A percentile compares a stretch with the other conserved stretches of the same genome.
These are phyloP conservation scores for Sciurus vulgaris DNA, from an alignment of 2,797 vertebrate species.

Conservation along the genomic window DNA sequence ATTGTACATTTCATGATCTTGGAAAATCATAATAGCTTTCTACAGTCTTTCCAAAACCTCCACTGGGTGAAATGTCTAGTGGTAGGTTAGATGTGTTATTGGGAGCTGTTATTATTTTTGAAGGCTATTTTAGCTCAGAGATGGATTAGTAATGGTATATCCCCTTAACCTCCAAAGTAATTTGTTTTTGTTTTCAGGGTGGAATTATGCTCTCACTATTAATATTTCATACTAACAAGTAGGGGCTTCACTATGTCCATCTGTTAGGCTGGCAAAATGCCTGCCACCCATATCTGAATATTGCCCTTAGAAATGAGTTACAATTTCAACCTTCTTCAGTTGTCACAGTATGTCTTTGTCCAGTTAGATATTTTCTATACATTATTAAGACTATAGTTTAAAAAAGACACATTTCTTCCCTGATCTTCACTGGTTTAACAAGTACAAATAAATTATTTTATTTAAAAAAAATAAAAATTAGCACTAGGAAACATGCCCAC, in stretches of 20 bases:
- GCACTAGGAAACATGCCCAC: background rate
- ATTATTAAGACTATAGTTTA: background rate
- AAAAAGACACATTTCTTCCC: background rate
- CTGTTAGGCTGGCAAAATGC: slow-evolving; percentile 80
- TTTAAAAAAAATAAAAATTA: background rate
- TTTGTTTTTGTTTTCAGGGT: slow-evolving; percentile 84
- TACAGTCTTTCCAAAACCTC: slow-evolving; percentile 47
- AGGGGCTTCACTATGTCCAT: slow-evolving; percentile 83
- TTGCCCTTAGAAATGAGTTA: slow-evolving; percentile 60
- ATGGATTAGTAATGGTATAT: slow-evolving; percentile 63
- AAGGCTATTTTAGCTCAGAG: slow-evolving; percentile 84
- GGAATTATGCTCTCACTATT: slow-evolving; percentile 83
- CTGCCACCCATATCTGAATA: slow-evolving; percentile 77
- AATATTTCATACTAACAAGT: slow-evolving; percentile 84
- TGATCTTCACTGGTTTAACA: slow-evolving; percentile 4
- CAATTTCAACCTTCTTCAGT: slow-evolving; percentile 17
- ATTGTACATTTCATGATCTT: slow-evolving; percentile 50
- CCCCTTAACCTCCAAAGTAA: slow-evolving; percentile 85
- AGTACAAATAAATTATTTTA: background rate
- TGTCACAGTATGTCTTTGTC: background rate
- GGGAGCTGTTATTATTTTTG: slow-evolving; percentile 82
- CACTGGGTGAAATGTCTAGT: slow-evolving; percentile 71
- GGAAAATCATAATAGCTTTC: slow-evolving; percentile 55
- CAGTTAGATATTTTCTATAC: background rate
- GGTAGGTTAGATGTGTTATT: slow-evolving; percentile 22